Percentiles rank a stretch among this genome's conserved stretches.
These are phyloP conservation scores for Candidula unifasciata DNA, from an alignment of 2,888 invertebrate genomes.

Conservation along the genomic window DNA sequence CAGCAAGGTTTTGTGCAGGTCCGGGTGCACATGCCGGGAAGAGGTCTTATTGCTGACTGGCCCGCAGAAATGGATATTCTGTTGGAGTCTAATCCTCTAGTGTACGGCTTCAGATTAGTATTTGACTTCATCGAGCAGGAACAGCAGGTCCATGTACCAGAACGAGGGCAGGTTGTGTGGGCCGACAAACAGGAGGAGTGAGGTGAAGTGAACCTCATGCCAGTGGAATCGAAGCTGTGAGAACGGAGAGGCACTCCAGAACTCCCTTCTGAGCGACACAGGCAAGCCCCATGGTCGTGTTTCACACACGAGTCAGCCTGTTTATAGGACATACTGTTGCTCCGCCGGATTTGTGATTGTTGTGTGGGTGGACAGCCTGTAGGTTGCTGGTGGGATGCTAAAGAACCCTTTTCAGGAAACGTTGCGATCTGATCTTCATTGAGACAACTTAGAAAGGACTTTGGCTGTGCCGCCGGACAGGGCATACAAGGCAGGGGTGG, in stretches of 20 bases:
- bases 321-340: slow-evolving; percentile 5
- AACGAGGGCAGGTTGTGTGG: not conserved
- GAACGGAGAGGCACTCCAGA: slow-evolving; percentile 5
- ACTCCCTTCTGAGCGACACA: not conserved
- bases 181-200: not conserved
- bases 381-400: not conserved
- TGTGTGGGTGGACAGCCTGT: no score
- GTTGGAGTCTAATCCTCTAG: not conserved
- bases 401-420: not conserved
- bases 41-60: not conserved
- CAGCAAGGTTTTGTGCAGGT: slow-evolving; percentile 32
- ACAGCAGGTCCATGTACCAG: not conserved
- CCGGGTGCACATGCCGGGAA: not conserved
- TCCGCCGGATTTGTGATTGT: not conserved
- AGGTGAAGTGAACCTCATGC: not conserved
- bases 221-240: slow-evolving; percentile 23
- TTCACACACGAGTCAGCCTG: not conserved
- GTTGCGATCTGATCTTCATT: not conserved
- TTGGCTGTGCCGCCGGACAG: not conserved
- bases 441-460: not conserved
- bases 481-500: not conserved
- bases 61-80: not conserved
- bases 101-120: not conserved
- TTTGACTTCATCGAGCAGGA: slow-evolving; percentile 10
- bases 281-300: not conserved